Conservation (phyloP, 2,797 vertebrate species). For the Schizopygopsis pylzovi region DNA sequence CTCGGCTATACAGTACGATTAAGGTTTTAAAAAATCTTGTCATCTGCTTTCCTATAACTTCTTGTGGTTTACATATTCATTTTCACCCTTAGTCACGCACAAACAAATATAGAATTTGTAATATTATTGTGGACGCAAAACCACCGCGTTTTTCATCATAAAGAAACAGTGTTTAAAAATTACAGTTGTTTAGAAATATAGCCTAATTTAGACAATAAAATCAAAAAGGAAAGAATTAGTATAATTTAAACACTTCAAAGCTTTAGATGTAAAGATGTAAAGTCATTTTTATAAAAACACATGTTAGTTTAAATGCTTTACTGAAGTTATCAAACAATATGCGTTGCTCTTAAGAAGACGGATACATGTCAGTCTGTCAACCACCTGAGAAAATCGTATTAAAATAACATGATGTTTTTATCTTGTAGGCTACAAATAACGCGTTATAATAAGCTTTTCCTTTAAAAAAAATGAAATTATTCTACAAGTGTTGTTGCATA, state of each 20-base stretch:
- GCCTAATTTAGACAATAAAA: not conserved
- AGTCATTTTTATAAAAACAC: not conserved
- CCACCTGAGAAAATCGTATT: not conserved
- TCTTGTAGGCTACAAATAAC: not conserved
- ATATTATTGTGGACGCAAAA: not conserved
- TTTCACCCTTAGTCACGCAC: not conserved
- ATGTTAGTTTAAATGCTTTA: not conserved
- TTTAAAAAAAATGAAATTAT: not conserved
- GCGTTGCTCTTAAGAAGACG: not conserved
- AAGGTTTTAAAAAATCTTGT: conserved; percentile 1
- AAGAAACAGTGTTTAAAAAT: not conserved
- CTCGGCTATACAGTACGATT: conserved; percentile 39
- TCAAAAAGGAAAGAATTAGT: not conserved
- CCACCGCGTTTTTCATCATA: not conserved
- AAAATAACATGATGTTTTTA: not conserved
- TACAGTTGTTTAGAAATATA: not conserved
- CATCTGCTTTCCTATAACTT: conserved; percentile 16
- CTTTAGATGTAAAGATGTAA: not conserved
- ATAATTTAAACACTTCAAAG: not conserved
- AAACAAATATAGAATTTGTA: not conserved
- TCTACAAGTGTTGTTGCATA: conserved; percentile 53
- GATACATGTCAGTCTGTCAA: not conserved
- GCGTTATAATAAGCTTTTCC: not conserved
- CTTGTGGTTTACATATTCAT: not conserved
- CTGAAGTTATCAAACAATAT: not conserved